Percentiles rank a stretch among this genome's conserved stretches.
Conservation (phyloP, 1,140 invertebrate genomes). For the Drosophila persimilis region DNA sequence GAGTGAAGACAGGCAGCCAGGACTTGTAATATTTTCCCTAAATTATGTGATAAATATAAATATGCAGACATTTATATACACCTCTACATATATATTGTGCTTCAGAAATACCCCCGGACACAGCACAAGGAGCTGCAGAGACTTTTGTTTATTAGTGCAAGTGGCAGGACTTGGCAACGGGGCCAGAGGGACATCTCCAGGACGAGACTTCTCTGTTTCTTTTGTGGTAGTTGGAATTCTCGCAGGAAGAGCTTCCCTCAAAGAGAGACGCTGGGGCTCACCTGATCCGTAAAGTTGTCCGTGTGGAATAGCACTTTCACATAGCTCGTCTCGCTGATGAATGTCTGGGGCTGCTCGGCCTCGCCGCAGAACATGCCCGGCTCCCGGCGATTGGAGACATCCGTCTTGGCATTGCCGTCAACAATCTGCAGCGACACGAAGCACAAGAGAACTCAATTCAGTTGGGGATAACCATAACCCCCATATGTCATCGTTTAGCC, state of each 20-base stretch:
- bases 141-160: conserved; percentile 52
- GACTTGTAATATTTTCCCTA: conserved; percentile 73
- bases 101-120: conserved; percentile 31
- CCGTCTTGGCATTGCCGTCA: conserved; percentile 93
- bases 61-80: conserved; percentile 39
- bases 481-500: conserved; percentile 53
- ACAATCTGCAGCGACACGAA: conserved; percentile 86
- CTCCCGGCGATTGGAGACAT: conserved; percentile 92
- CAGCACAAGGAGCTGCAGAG: conserved; percentile 20
- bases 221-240: conserved; percentile 69
- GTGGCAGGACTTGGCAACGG: conserved; percentile 38
- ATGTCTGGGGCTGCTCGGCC: conserved; percentile 95
- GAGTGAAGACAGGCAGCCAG: conserved; percentile 46
- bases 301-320: conserved; percentile 95
- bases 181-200: not conserved
- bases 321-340: conserved; percentile 96
- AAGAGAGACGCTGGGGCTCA: conserved; percentile 83
- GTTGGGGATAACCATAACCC: conserved; percentile 37
- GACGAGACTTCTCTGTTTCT: conserved; percentile 24
- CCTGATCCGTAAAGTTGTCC: conserved; percentile 96
- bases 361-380: conserved; percentile 96
- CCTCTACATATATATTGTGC: conserved; percentile 4
- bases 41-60: conserved; percentile 81
- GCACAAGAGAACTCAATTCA: conserved; percentile 35
- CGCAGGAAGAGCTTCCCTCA: conserved; percentile 1